phyloP scores from a whole-genome alignment of 2,888 invertebrate species.

The Drosophila antonietae region DNA sequence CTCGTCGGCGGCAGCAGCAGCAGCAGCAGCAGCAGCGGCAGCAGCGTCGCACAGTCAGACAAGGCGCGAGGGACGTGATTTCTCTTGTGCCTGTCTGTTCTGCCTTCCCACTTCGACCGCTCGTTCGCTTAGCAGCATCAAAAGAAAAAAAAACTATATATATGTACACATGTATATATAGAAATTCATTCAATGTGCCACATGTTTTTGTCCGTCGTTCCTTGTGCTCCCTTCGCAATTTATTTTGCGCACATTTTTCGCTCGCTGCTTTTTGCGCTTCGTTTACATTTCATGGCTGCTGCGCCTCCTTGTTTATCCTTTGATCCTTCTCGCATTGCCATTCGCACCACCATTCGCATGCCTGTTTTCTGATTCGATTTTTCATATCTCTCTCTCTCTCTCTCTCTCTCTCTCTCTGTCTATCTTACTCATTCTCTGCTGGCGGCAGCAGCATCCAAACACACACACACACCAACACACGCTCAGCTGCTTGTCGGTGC shows the following conservation, averaged over 20 bases:
- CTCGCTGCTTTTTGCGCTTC: slow-evolving; percentile 41
- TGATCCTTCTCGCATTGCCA: slow-evolving; percentile 60
- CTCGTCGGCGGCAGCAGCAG: slow-evolving; percentile 10
- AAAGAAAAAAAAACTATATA: slow-evolving; percentile 1
- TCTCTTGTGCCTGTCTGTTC: slow-evolving; percentile 74
- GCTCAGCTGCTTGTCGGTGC: slow-evolving; percentile 67
- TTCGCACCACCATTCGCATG: slow-evolving; percentile 44
- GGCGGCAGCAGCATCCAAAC: slow-evolving; percentile 49
- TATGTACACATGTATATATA: slow-evolving; percentile 21
- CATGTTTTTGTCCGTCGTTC: slow-evolving; percentile 69
- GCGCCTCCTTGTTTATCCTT: slow-evolving; percentile 71
- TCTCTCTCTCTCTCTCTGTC: slow-evolving; percentile 28
- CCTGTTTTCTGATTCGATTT: slow-evolving; percentile 75
- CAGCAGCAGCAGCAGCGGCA: slow-evolving; percentile 2
- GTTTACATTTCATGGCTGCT: slow-evolving; percentile 48
- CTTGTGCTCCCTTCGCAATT: slow-evolving; percentile 34
- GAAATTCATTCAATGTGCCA: slow-evolving; percentile 71
- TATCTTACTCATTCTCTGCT: slow-evolving; percentile 23
- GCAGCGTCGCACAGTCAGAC: slow-evolving; percentile 49
- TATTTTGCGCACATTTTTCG: slow-evolving; percentile 67
- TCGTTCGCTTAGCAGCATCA: slow-evolving; percentile 51
- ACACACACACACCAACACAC: slow-evolving; percentile 28
- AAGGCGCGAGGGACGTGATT: slow-evolving; percentile 76
- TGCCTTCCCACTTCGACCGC: slow-evolving; percentile 37
- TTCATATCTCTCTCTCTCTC: slow-evolving; percentile 49